Evolutionary conservation across 2,113 vertebrate species (phyloP).

Genomic region (Chauna torquata): DNA sequence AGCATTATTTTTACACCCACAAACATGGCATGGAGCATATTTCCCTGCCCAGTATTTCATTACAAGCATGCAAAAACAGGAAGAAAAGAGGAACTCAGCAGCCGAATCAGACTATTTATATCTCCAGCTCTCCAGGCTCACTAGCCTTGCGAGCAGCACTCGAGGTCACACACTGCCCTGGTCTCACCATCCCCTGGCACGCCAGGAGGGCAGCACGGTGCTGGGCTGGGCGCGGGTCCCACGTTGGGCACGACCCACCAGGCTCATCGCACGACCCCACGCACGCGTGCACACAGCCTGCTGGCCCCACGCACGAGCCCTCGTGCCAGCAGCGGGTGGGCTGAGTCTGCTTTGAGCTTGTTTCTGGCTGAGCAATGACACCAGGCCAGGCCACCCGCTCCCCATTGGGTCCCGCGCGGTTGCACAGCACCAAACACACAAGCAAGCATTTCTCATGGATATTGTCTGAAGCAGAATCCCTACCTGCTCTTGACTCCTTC

Average conservation of each 20-base stretch:
- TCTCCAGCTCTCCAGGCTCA: not conserved
- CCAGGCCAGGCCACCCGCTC: not conserved
- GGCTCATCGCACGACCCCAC: not conserved
- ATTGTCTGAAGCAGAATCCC: not conserved
- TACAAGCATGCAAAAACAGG: not conserved
- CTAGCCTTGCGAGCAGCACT: not conserved
- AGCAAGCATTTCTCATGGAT: not conserved
- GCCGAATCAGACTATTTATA: not conserved
- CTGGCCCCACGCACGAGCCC: not conserved
- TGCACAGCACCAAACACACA: not conserved
- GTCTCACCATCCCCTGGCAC: not conserved
- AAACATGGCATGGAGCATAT: rapidly evolving
- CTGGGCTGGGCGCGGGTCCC: not conserved
- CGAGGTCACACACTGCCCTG: not conserved
- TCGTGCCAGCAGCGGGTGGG: not conserved
- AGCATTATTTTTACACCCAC: not conserved
- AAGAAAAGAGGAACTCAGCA: not conserved
- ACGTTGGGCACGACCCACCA: not conserved
- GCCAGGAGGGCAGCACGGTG: not conserved
- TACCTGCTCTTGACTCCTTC: conserved; percentile 40
- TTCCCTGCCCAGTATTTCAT: not conserved
- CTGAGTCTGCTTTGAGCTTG: not conserved
- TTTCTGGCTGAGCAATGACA: not conserved
- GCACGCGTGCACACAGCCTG: not conserved
- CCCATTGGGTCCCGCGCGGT: not conserved